These are phyloP conservation scores for Syrista parreyssii DNA, from an alignment of 2,888 invertebrate species.

Conservation along the genomic window DNA sequence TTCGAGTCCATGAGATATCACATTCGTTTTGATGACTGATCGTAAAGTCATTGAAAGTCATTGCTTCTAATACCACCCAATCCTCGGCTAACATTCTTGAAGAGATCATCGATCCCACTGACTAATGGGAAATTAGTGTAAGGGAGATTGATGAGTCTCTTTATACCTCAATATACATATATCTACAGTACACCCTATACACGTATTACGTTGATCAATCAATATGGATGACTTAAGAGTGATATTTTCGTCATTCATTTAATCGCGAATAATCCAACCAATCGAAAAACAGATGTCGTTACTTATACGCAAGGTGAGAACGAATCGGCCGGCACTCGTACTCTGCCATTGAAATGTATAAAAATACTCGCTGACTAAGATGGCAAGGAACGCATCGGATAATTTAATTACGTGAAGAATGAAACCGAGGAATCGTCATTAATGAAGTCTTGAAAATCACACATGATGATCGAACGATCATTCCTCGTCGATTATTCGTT, in stretches of 20 bases:
- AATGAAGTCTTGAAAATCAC: not conserved
- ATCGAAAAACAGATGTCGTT: not conserved
- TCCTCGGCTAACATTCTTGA: not conserved
- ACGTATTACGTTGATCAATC: not conserved
- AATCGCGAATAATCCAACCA: not conserved
- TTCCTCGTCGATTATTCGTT: not conserved
- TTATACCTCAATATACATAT: not conserved
- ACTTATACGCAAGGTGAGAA: not conserved
- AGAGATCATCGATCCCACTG: not conserved
- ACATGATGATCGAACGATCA: not conserved
- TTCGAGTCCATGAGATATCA: not conserved
- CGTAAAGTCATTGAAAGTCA: not conserved
- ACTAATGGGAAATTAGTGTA: not conserved
- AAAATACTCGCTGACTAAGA: conserved; percentile 26
- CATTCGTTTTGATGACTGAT: not conserved
- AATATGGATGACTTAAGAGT: not conserved
- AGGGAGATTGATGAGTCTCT: not conserved
- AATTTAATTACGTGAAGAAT: conserved; percentile 19
- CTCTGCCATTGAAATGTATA: conserved; percentile 1
- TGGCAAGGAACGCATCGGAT: conserved; percentile 14
- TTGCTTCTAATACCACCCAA: not conserved
- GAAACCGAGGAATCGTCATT: not conserved
- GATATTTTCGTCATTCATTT: not conserved
- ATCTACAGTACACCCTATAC: not conserved
- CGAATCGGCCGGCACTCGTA: not conserved